Percentiles rank a stretch among this genome's conserved stretches.
These are phyloP conservation scores for Gryon sp. DNA, from an alignment of 1,140 invertebrate genomes.

Conservation along the genomic window DNA sequence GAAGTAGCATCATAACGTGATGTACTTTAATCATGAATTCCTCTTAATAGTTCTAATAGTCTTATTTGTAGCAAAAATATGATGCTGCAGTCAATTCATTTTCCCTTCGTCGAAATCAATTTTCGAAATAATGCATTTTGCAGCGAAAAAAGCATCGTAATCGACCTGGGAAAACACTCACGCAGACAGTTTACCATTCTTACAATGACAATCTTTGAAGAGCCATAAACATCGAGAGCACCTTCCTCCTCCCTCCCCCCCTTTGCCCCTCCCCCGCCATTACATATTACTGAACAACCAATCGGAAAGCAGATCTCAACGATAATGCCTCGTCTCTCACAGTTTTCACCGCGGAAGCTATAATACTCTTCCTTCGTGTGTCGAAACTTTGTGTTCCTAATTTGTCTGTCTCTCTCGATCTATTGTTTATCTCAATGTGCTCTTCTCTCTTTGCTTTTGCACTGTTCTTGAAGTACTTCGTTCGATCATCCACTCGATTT, in stretches of 20 bases:
- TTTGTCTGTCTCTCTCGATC: too few relatives aligned
- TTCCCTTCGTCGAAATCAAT: not conserved
- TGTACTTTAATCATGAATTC: too few relatives aligned
- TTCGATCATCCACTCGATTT: constrained; percentile 45
- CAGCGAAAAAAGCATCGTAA: constrained; percentile 6
- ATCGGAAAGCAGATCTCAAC: constrained; percentile 26
- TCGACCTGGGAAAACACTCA: constrained; percentile 12
- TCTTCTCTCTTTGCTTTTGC: too few relatives aligned
- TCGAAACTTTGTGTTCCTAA: constrained; percentile 17
- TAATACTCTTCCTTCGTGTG: constrained; percentile 6
- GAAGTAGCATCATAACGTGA: too few relatives aligned
- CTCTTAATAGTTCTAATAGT: too few relatives aligned
- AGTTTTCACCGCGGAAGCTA: constrained; percentile 25
- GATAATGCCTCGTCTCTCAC: constrained; percentile 32
- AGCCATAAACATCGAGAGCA: constrained; percentile 27
- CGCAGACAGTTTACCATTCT: constrained; percentile 25
- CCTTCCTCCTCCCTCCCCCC: not conserved
- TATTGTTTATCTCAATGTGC: too few relatives aligned
- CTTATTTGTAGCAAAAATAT: too few relatives aligned
- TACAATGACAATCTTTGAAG: constrained; percentile 40
- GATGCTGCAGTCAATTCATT: too few relatives aligned
- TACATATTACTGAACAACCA: constrained; percentile 30
- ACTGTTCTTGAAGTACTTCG: not conserved
- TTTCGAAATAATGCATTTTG: not conserved
- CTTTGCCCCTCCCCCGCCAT: not conserved